Conservation (phyloP, 2,797 vertebrate species). For the Hypotaenidia philippensis region DNA sequence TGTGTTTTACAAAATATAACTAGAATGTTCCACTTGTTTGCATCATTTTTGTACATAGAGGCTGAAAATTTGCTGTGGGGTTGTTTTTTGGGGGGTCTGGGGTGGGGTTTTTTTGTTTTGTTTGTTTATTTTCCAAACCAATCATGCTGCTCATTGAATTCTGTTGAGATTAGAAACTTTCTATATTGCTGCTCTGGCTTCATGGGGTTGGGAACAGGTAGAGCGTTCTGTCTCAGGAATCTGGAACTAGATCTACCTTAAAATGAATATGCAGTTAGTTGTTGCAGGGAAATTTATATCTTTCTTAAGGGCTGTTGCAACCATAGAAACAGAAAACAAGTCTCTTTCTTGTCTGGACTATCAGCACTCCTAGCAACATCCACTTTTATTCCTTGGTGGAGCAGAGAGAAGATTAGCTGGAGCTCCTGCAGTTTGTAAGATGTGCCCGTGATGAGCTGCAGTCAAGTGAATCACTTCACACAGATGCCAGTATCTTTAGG, state of each 20-base stretch:
- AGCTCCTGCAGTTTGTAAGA: slow-evolving; percentile 19
- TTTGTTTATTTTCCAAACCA: slow-evolving; percentile 67
- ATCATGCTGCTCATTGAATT: slow-evolving; percentile 71
- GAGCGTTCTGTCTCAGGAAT: slow-evolving; percentile 84
- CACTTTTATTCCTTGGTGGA: slow-evolving; percentile 13
- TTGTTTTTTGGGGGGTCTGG: neutral
- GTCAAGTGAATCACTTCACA: slow-evolving; percentile 1
- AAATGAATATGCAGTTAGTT: slow-evolving; percentile 72
- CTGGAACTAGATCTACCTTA: slow-evolving; percentile 79
- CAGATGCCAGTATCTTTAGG: neutral
- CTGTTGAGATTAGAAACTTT: slow-evolving; percentile 58
- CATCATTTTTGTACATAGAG: slow-evolving; percentile 71
- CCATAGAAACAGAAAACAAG: slow-evolving; percentile 71
- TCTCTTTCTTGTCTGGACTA: slow-evolving; percentile 78
- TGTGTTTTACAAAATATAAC: slow-evolving; percentile 72
- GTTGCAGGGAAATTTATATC: slow-evolving; percentile 75
- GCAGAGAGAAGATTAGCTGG: neutral
- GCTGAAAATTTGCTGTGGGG: slow-evolving; percentile 63
- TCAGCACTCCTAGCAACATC: slow-evolving; percentile 56
- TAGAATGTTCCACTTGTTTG: slow-evolving; percentile 71
- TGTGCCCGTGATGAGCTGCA: slow-evolving; percentile 36
- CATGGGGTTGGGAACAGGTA: slow-evolving; percentile 72
- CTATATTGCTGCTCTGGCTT: slow-evolving; percentile 58
- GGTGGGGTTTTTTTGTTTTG: neutral
- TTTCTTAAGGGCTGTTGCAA: slow-evolving; percentile 86